Evolutionary conservation across 2,888 invertebrate genomes (phyloP), one percentile per base, ranked within the genome.

Genomic region (Halictus ligatus): DNA sequence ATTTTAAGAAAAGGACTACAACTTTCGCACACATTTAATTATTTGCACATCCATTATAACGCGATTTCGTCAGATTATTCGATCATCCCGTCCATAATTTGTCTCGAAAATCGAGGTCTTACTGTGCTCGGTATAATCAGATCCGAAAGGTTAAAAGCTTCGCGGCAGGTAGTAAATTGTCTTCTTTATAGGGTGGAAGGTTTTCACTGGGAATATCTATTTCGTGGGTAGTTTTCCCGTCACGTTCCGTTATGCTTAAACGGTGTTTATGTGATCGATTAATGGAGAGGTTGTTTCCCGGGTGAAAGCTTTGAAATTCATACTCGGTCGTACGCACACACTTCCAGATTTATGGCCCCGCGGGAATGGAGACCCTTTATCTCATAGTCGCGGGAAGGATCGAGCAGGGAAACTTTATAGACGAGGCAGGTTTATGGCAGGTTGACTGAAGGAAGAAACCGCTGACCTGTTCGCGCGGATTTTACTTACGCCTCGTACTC

Each of bases 361-460:
- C 18, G 80, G 74, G 78, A 85, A 69, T 60, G 25, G 43, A 54
- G 73, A 60, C 76, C 80, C 75, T 89, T 89, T 80, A 85, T 87
- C 81, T 71, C 69, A 21, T 15, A 67, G 77, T 78, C 75, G 40
- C 35, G 69, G 40, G 48, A 75, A 83, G 75, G 77, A 89, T 89
- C 78, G 35, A 72, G 64, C n/a, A 54, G 64, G 69, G 46, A 58
- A 86, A 71, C 80, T 85, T 87, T 87, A 87, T 76, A 78, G 87
- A 29, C 35, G 25, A 18, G 75, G 58, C 58, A n/a, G n/a, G n/a
- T n/a, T n/a, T n/a, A n/a, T n/a, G 76, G 64, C 60, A 12, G n/a
- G n/a, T 21, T n/a, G 73, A 83, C 60, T 21, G 72, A 73, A 78
- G 83, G 83, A 87, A 81, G 73, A 81, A 89, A 87, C 81, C 78